Evolutionary conservation across 2,113 vertebrate genomes (phyloP), one percentile per base, ranked within the genome.

Genomic region (Porphyrio hochstetteri): DNA sequence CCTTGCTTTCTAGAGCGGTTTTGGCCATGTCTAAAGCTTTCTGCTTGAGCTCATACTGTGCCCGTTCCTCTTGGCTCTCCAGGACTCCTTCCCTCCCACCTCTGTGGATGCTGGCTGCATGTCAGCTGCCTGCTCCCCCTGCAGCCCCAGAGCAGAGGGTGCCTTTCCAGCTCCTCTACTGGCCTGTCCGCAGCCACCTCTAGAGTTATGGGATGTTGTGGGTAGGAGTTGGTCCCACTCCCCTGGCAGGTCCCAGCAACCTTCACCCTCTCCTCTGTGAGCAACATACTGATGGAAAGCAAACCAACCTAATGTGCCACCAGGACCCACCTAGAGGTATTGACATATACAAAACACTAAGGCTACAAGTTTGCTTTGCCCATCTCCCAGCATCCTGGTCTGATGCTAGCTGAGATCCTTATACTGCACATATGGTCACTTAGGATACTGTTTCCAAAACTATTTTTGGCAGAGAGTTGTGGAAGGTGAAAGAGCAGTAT

Each of bases 301-400:
- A 83, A 77, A 77, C 8, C 12, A 76, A 24, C 0, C 2, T 29
- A 7, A 10, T 11, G 20, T 48, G 55, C 44, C 59, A 57, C 11
- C 23, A 35, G 63, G 38, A 77, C 42, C 35, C 82, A 85, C 75
- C 36, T 0, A 0, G 53, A 82, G 40, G 10, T 0, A 0, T 52
- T 56, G 48, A 42, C 1, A 1, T 25, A 24, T 2, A 15, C 23
- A 71, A 56, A 87, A 38, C 56, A 81, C 21, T 28, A 53, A 61
- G 68, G 50, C 31, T 53, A 57, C 15, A 40, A 17, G 75, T 64
- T 10, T 84, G 5, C 74, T 56, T 70, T 84, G n/a, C 50, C 35
- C 33, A 20, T 28, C 33, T 87, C 61, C 75, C n/a, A 68, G 67
- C 27, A 27, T 60, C 36, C 67, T 76, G 53, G 42, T 42, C 67